phyloP scores from a whole-genome alignment of 2,888 invertebrate genomes.

The Merodon equestris region DNA sequence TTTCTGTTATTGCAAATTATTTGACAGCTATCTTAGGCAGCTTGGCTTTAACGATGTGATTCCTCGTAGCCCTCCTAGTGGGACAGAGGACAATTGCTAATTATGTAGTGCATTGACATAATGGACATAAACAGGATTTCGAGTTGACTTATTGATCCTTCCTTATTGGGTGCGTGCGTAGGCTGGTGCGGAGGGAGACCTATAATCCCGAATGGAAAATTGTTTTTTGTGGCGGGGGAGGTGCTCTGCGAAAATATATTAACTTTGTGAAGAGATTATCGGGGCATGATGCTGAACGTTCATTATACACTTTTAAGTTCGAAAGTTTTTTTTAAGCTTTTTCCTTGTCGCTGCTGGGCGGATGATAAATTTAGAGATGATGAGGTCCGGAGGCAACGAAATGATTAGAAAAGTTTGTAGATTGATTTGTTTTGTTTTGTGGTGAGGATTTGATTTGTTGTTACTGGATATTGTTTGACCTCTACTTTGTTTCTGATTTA shows the following conservation, averaged over 20 bases:
- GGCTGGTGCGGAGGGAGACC: conserved; percentile 9
- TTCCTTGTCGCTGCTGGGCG: neutral
- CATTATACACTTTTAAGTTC: conserved; percentile 17
- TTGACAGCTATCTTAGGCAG: conserved; percentile 19
- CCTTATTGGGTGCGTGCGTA: neutral
- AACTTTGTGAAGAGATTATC: conserved; percentile 33
- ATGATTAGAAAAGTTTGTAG: conserved; percentile 36
- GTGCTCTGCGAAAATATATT: conserved; percentile 12
- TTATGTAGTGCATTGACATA: conserved; percentile 47
- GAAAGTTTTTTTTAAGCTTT: neutral
- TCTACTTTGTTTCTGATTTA: too few relatives aligned
- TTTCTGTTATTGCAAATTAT: conserved; percentile 28
- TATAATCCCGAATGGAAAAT: too few relatives aligned
- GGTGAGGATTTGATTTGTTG: neutral
- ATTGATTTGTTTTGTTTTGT: conserved; percentile 13
- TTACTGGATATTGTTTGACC: neutral
- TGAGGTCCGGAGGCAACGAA: neutral
- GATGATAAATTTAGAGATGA: neutral
- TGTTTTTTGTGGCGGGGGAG: neutral
- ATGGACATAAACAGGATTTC: conserved; percentile 45
- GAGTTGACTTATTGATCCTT: conserved; percentile 46
- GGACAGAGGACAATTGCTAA: conserved; percentile 38
- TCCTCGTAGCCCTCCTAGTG: neutral
- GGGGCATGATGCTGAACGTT: conserved; percentile 14
- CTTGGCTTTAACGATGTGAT: neutral